A percentile compares a stretch with the other conserved stretches of the same genome.
phyloP scores from a whole-genome alignment of 1,140 invertebrate species.

The Sesamia nonagrioides region DNA sequence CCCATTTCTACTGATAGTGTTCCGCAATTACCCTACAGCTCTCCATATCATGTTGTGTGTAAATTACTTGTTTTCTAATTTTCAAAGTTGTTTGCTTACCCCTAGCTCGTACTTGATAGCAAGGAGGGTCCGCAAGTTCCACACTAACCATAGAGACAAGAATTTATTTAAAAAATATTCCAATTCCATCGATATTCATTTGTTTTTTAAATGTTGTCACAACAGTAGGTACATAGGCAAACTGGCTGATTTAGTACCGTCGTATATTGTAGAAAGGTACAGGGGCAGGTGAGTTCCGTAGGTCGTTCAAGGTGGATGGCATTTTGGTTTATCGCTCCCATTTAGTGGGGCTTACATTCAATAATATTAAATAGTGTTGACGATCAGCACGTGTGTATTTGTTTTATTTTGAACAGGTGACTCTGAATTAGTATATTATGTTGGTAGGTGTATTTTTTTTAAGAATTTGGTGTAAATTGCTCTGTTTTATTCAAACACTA shows the following conservation, averaged over 20 bases:
- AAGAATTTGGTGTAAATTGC: not conserved
- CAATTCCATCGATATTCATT: slow-evolving; percentile 27
- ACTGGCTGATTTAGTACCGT: slow-evolving; percentile 43
- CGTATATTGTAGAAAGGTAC: slow-evolving; percentile 53
- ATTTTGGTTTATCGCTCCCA: slow-evolving; percentile 58
- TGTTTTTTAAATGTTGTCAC: slow-evolving; percentile 31
- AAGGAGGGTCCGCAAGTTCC: no score
- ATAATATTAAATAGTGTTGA: slow-evolving; percentile 37
- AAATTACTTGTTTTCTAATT: no score
- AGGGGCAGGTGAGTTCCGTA: slow-evolving; percentile 56
- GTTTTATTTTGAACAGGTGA: slow-evolving; percentile 48
- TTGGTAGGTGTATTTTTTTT: not conserved
- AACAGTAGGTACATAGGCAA: slow-evolving; percentile 36
- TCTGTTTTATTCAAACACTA: not conserved
- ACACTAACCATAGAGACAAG: not conserved
- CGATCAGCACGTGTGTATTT: slow-evolving; percentile 16
- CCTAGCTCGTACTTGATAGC: no score
- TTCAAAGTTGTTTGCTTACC: no score
- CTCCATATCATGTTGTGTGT: no score
- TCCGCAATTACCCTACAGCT: no score
- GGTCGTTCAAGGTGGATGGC: slow-evolving; percentile 60
- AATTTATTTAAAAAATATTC: slow-evolving; percentile 21
- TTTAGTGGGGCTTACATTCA: slow-evolving; percentile 48
- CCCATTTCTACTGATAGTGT: no score
- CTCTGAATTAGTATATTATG: slow-evolving; percentile 1